Conservation (phyloP, 2,113 vertebrate genomes). For the Amphiprion ocellaris region DNA sequence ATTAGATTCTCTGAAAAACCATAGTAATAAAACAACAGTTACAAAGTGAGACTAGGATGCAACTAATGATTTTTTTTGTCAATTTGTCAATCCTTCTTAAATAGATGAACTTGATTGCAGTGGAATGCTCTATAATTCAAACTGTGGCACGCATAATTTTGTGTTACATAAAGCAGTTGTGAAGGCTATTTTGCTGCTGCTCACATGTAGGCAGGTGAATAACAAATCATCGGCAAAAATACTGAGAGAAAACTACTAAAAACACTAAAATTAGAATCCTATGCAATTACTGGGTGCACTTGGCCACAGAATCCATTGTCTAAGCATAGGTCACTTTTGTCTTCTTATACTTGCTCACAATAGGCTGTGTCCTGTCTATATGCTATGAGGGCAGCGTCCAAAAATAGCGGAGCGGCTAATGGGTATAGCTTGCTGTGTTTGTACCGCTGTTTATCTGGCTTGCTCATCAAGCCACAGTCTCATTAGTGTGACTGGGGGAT, state of each 20-base stretch:
- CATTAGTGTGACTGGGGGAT: slow-evolving; percentile 69
- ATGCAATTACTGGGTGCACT: slow-evolving; percentile 41
- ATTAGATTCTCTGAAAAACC: no score
- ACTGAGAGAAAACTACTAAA: neutral
- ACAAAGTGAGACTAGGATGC: no score
- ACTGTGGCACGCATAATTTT: neutral
- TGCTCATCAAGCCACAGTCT: slow-evolving; percentile 73
- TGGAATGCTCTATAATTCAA: neutral
- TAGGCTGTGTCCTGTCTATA: slow-evolving; percentile 64
- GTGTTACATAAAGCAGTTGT: neutral
- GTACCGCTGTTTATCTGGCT: slow-evolving; percentile 76
- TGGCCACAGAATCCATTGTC: slow-evolving; percentile 53
- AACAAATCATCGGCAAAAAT: neutral
- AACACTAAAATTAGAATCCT: slow-evolving; percentile 15
- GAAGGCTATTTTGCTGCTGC: neutral
- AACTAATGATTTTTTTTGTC: neutral
- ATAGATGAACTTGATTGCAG: neutral
- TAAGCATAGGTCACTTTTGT: slow-evolving; percentile 27
- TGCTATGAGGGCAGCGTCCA: slow-evolving; percentile 58
- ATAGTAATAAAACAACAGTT: no score
- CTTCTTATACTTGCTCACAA: slow-evolving; percentile 61
- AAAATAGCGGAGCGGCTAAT: slow-evolving; percentile 77
- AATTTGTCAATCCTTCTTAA: neutral
- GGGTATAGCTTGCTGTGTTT: slow-evolving; percentile 62
- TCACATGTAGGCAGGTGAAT: neutral